A percentile compares a stretch with the other conserved stretches of the same genome.
These are phyloP conservation scores for Cephonodes hylas DNA, from an alignment of 2,888 invertebrate genomes.

Conservation along the genomic window DNA sequence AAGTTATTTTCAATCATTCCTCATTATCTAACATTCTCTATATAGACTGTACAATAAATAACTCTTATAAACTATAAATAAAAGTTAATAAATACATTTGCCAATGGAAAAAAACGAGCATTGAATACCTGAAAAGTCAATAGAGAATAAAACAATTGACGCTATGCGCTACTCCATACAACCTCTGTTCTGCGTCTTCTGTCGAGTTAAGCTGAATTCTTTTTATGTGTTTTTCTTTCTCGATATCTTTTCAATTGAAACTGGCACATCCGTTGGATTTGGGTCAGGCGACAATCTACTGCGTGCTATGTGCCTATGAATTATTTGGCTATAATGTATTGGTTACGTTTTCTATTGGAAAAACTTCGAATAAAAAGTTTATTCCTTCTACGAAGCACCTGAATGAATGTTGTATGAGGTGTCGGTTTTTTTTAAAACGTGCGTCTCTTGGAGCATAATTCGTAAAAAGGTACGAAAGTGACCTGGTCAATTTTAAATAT, in stretches of 20 bases:
- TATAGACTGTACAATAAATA: too few relatives aligned
- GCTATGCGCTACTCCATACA: slow-evolving; percentile 30
- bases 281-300: slow-evolving; percentile 66
- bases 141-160: background rate
- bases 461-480: too few relatives aligned
- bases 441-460: too few relatives aligned
- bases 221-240: slow-evolving; percentile 57
- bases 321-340: background rate
- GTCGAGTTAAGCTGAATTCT: slow-evolving; percentile 65
- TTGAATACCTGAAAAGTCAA: background rate
- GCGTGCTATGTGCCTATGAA: background rate
- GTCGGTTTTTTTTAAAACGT: too few relatives aligned
- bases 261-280: slow-evolving; percentile 71
- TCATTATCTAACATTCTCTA: too few relatives aligned
- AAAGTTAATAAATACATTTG: too few relatives aligned
- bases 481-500: too few relatives aligned
- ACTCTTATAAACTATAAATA: too few relatives aligned
- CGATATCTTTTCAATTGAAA: slow-evolving; percentile 41
- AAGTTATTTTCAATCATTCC: too few relatives aligned
- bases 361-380: background rate
- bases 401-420: background rate
- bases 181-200: slow-evolving; percentile 34
- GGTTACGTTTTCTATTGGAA: too few relatives aligned
- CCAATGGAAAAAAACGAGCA: too few relatives aligned
- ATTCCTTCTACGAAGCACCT: background rate